Evolutionary conservation across 2,797 vertebrate genomes (phyloP).

Genomic region (Phrynocephalus forsythii): DNA sequence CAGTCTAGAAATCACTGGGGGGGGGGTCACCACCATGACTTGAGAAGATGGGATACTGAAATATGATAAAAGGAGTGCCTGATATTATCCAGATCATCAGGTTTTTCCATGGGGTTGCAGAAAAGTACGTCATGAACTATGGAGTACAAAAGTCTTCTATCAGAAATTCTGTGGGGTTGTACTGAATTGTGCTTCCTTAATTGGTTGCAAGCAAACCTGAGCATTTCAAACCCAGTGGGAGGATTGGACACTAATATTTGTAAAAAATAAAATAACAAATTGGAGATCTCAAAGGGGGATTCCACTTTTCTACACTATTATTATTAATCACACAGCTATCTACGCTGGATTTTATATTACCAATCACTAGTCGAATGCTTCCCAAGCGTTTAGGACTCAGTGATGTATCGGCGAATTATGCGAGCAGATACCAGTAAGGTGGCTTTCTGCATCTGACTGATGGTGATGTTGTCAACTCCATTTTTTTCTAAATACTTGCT

Average conservation of each 20-base stretch:
- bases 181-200: neutral
- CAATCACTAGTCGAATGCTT: too few relatives aligned
- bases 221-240: neutral
- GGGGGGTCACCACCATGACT: neutral
- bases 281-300: too few relatives aligned
- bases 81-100: neutral
- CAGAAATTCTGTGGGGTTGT: neutral
- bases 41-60: neutral
- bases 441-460: too few relatives aligned
- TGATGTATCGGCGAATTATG: too few relatives aligned
- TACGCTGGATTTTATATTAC: too few relatives aligned
- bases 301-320: neutral
- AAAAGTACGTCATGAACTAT: neutral
- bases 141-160: neutral
- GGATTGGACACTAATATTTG: neutral
- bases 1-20: neutral
- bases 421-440: too few relatives aligned
- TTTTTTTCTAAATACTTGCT: too few relatives aligned
- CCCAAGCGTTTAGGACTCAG: too few relatives aligned
- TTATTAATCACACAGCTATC: too few relatives aligned
- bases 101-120: neutral
- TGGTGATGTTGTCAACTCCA: too few relatives aligned
- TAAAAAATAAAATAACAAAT: neutral
- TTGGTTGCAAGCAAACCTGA: neutral
- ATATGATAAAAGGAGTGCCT: neutral